A percentile compares a stretch with the other conserved stretches of the same genome.
Evolutionary conservation across 2,797 vertebrate species (phyloP).

Genomic region (Menidia menidia): DNA sequence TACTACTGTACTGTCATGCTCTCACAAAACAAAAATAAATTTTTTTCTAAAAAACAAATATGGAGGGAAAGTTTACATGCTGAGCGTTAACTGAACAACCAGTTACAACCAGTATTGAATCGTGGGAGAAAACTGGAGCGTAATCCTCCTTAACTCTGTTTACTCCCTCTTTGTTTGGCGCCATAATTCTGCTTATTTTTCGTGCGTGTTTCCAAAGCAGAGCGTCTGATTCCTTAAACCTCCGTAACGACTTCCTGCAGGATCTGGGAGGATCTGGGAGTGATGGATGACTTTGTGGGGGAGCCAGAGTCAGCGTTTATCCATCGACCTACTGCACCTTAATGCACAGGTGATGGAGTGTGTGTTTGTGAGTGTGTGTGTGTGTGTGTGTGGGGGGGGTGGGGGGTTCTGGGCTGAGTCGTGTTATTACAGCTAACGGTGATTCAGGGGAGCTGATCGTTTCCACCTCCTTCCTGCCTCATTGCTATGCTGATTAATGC

Average conservation of each 20-base stretch:
- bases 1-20: too few species aligned
- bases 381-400: background rate
- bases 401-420: background rate
- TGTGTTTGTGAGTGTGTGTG: conserved; percentile 8
- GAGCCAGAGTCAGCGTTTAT: conserved; percentile 56
- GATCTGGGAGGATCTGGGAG: conserved; percentile 16
- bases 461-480: conserved; percentile 11
- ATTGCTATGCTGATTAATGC: conserved; percentile 40
- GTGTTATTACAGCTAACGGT: conserved; percentile 31
- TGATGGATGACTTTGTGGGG: conserved; percentile 37
- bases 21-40: too few species aligned
- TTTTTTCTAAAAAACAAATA: too few species aligned
- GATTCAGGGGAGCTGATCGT: conserved; percentile 32
- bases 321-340: conserved; percentile 37
- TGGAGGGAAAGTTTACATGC: too few species aligned
- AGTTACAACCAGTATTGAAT: too few species aligned
- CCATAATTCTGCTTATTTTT: conserved; percentile 20
- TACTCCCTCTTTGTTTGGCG: background rate
- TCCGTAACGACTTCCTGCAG: conserved; percentile 42
- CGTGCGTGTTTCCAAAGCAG: conserved; percentile 22
- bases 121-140: too few species aligned
- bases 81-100: too few species aligned
- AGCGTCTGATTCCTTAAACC: conserved; percentile 27
- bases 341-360: conserved; percentile 24
- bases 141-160: too few species aligned